These are phyloP conservation scores for Periplaneta americana DNA, from an alignment of 1,140 invertebrate species.

Conservation along the genomic window DNA sequence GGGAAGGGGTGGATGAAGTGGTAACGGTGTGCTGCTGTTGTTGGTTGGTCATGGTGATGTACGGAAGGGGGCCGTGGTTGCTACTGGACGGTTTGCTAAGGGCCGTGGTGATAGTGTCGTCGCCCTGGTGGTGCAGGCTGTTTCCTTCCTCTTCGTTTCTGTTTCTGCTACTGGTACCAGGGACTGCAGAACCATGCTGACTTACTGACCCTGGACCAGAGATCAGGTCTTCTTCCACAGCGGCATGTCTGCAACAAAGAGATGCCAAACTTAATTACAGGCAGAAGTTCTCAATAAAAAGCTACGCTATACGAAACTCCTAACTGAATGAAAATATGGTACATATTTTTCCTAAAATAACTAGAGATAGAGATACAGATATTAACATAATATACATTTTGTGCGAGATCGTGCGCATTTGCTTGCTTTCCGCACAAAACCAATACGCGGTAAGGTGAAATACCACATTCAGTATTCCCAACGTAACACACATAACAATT, in stretches of 20 bases:
- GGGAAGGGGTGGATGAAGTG: neutral
- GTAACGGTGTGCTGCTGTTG: neutral
- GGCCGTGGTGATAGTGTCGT: neutral
- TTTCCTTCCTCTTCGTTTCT: neutral
- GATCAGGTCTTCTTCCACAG: slow-evolving; percentile 1
- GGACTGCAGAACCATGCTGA: neutral
- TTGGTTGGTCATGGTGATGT: neutral
- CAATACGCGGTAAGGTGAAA: too few relatives aligned
- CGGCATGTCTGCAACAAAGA: slow-evolving; percentile 7
- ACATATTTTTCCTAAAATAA: too few relatives aligned
- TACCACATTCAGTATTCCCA: too few relatives aligned
- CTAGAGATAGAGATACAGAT: too few relatives aligned
- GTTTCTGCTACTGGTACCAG: neutral
- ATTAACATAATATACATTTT: too few relatives aligned
- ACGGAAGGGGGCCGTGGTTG: neutral
- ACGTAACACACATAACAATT: too few relatives aligned
- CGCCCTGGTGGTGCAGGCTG: neutral
- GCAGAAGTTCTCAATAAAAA: too few relatives aligned
- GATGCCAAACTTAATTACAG: too few relatives aligned
- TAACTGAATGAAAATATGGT: too few relatives aligned
- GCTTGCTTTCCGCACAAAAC: too few relatives aligned
- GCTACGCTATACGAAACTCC: too few relatives aligned
- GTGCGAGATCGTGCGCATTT: too few relatives aligned
- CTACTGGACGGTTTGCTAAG: neutral
- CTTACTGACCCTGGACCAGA: neutral